Evolutionary conservation across 2,113 vertebrate species (phyloP).

Genomic region (Melanocharis versteri): DNA sequence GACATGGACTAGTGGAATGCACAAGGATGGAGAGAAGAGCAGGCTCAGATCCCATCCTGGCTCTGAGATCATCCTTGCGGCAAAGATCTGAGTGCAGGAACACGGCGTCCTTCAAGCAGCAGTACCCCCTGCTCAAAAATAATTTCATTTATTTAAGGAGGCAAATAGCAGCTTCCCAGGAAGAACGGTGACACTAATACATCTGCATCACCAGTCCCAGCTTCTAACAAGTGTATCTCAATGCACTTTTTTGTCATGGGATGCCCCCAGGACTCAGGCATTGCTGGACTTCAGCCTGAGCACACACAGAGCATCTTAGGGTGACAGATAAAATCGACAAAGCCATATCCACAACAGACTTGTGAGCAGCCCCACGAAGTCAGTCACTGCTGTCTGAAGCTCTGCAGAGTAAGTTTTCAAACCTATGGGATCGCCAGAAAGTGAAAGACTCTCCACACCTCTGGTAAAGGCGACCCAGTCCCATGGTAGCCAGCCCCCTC

Average conservation of each 20-base stretch:
- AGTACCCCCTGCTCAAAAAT: neutral
- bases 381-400: neutral
- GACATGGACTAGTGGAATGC: neutral
- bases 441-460: neutral
- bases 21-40: neutral
- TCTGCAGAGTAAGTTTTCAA: neutral
- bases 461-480: neutral
- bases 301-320: neutral
- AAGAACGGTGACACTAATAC: neutral
- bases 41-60: neutral
- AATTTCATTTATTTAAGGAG: neutral
- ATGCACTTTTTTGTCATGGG: neutral
- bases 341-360: neutral
- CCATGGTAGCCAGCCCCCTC: neutral
- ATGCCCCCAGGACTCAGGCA: neutral
- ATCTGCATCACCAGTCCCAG: neutral
- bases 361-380: neutral
- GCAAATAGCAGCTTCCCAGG: neutral
- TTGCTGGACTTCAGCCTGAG: neutral
- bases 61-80: accelerated
- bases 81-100: neutral
- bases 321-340: neutral
- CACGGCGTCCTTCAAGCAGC: neutral
- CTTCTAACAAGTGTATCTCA: neutral
- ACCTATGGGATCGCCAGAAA: neutral